A percentile compares a stretch with the other conserved stretches of the same genome.
These are phyloP conservation scores for Drosophila orena DNA, from an alignment of 1,140 invertebrate species.

Conservation along the genomic window DNA sequence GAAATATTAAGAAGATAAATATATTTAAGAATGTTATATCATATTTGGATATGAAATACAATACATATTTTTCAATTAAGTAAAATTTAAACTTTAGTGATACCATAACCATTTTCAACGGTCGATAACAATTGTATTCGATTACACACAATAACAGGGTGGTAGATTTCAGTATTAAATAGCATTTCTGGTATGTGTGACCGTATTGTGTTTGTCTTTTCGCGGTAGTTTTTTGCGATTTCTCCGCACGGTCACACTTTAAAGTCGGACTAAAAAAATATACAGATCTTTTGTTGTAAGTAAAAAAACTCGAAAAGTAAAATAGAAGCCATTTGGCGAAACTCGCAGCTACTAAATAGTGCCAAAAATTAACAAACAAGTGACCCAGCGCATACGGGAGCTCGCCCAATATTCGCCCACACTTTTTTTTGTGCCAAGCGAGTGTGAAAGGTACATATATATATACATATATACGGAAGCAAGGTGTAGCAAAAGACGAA, in stretches of 20 bases:
- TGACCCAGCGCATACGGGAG: conserved; percentile 24
- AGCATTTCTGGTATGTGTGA: background rate
- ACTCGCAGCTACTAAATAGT: conserved; percentile 52
- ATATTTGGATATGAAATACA: too few relatives aligned
- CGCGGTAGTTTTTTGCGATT: background rate
- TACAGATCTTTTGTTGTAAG: conserved; percentile 40
- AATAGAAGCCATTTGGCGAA: conserved; percentile 55
- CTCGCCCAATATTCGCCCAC: conserved; percentile 39
- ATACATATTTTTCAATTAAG: background rate
- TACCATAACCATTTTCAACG: background rate
- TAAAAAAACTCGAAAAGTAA: conserved; percentile 27
- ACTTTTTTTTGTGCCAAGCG: conserved; percentile 11
- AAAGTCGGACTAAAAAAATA: conserved; percentile 23
- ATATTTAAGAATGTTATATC: too few relatives aligned
- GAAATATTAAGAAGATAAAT: too few relatives aligned
- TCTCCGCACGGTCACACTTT: background rate
- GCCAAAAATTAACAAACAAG: conserved; percentile 17
- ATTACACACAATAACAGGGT: background rate
- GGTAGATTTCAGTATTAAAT: background rate
- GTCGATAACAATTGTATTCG: background rate
- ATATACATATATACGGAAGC: conserved; percentile 65
- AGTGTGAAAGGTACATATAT: conserved; percentile 59
- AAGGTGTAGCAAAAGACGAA: conserved; percentile 75
- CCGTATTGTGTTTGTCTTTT: background rate
- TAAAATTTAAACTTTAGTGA: background rate